These are phyloP conservation scores for Neolamprologus ventralis DNA, from an alignment of 2,113 vertebrate genomes.

Conservation along the genomic window DNA sequence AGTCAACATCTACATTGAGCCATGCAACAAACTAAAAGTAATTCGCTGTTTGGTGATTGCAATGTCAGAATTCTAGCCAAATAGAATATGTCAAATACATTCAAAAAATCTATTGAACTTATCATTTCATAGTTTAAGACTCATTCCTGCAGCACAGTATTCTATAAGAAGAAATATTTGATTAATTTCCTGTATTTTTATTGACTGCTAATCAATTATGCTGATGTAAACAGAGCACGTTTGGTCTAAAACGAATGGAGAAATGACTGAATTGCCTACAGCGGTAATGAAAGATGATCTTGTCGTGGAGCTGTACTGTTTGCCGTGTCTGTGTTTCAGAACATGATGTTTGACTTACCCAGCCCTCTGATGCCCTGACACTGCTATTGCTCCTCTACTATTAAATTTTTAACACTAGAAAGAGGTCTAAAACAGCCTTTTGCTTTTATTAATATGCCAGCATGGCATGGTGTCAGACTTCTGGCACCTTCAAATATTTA, in stretches of 20 bases:
- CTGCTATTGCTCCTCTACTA: slow-evolving; percentile 18
- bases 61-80: neutral
- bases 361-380: slow-evolving; percentile 27
- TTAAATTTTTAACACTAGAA: slow-evolving; percentile 59
- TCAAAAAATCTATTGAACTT: neutral
- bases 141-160: neutral
- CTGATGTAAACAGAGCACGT: neutral
- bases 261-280: neutral
- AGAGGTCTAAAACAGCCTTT: slow-evolving; percentile 54
- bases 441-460: slow-evolving; percentile 65
- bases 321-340: slow-evolving; percentile 51
- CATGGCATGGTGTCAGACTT: slow-evolving; percentile 39
- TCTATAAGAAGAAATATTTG: neutral
- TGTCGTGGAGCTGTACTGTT: slow-evolving; percentile 35
- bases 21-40: neutral
- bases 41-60: neutral
- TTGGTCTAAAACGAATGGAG: neutral
- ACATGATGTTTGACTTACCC: slow-evolving; percentile 51
- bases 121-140: neutral
- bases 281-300: neutral
- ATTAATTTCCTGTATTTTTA: neutral
- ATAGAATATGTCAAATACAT: neutral
- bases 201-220: neutral
- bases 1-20: neutral
- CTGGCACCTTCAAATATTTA: slow-evolving; percentile 54